These are phyloP conservation scores for Abrostola tripartita DNA, from an alignment of 2,888 invertebrate genomes.

Conservation along the genomic window DNA sequence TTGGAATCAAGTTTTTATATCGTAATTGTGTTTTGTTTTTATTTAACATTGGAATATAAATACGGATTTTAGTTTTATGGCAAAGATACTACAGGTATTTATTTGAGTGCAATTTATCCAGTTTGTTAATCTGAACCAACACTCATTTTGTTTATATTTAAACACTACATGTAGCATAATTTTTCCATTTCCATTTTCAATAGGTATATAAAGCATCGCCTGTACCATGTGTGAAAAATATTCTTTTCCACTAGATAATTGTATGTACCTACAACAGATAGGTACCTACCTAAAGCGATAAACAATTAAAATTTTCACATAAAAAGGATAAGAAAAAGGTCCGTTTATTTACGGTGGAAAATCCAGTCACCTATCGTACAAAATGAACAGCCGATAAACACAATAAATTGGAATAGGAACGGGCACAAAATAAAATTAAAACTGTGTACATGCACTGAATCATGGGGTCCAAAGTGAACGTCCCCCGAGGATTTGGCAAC, in stretches of 20 bases:
- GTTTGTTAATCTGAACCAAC: constrained; percentile 8
- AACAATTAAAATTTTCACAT: constrained; percentile 33
- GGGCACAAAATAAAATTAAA: constrained; percentile 82
- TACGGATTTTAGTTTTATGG: constrained; percentile 15
- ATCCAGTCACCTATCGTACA: constrained; percentile 55
- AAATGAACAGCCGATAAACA: constrained; percentile 74
- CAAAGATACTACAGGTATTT: constrained; percentile 18
- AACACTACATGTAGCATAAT: neutral
- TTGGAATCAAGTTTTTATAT: constrained; percentile 35
- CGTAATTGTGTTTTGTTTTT: constrained; percentile 37
- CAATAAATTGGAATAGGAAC: constrained; percentile 74
- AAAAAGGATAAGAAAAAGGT: constrained; percentile 41
- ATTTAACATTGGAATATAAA: constrained; percentile 35
- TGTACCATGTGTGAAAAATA: neutral
- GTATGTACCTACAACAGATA: neutral
- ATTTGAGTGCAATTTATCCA: constrained; percentile 3
- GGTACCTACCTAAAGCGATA: constrained; percentile 13
- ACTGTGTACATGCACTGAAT: constrained; percentile 77
- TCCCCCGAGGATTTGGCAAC: constrained; percentile 84
- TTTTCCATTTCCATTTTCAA: neutral
- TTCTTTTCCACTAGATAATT: too few species aligned
- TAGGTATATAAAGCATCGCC: neutral
- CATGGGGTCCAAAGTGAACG: constrained; percentile 68
- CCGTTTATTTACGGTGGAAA: constrained; percentile 22
- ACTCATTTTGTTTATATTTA: neutral